phyloP scores from a whole-genome alignment of 2,113 vertebrate species.

The Pogonocichla stellata region DNA sequence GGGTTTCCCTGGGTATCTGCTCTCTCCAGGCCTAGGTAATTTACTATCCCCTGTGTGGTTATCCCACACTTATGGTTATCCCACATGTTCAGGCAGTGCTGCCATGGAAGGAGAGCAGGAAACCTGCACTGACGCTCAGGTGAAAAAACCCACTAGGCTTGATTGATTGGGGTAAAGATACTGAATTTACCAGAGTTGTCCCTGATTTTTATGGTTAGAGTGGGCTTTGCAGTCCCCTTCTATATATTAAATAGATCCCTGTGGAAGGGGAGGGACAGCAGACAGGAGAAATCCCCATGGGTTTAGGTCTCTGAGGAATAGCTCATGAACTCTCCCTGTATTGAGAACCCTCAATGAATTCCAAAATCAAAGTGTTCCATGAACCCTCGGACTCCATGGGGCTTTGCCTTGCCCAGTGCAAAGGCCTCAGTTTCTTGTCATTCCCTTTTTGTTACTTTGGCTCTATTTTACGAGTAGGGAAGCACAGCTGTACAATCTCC shows the following conservation, averaged over 20 bases:
- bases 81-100: accelerated
- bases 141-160: neutral
- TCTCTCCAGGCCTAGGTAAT: neutral
- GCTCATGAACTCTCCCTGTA: neutral
- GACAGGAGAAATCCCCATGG: neutral
- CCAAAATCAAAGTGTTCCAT: neutral
- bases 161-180: neutral
- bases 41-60: accelerated
- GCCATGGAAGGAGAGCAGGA: accelerated
- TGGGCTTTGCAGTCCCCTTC: neutral
- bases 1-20: neutral
- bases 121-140: neutral
- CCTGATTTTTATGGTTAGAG: neutral
- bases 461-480: neutral
- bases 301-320: neutral
- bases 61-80: accelerated
- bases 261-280: neutral
- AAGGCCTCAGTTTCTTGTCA: neutral
- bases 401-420: neutral
- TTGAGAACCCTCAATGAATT: neutral
- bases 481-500: constrained; percentile 52
- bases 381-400: neutral
- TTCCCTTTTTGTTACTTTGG: neutral
- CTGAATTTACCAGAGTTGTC: neutral
- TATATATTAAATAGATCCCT: neutral